Conservation (phyloP, 2,797 vertebrate genomes). For the Dallia pectoralis region DNA sequence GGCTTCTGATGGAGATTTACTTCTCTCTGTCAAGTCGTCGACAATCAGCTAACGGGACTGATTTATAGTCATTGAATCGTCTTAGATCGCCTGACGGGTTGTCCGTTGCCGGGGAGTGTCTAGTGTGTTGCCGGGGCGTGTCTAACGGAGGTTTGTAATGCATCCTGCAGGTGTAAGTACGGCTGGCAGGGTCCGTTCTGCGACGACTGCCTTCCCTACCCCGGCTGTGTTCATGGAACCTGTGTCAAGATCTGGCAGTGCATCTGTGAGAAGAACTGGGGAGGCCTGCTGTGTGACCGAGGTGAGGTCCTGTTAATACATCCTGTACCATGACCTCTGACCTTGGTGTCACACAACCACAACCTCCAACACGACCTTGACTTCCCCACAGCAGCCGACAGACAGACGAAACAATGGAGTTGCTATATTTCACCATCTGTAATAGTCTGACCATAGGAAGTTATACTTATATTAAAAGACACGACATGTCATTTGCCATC, state of each 20-base stretch:
- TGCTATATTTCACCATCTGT: not conserved
- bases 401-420: not conserved
- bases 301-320: slow-evolving; percentile 67
- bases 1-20: not conserved
- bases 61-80: not conserved
- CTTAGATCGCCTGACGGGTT: not conserved
- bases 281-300: slow-evolving; percentile 94
- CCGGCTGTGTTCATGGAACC: slow-evolving; percentile 92
- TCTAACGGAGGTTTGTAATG: slow-evolving; percentile 16
- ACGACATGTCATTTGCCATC: not conserved
- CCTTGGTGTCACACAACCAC: not conserved
- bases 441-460: not conserved
- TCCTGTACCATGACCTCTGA: not conserved
- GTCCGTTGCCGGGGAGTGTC: not conserved
- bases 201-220: slow-evolving; percentile 87
- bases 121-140: not conserved
- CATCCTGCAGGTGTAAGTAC: slow-evolving; percentile 85
- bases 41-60: not conserved
- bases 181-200: slow-evolving; percentile 94
- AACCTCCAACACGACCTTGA: no score
- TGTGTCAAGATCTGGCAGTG: slow-evolving; percentile 89
- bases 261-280: slow-evolving; percentile 97
- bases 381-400: not conserved
- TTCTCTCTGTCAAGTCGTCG: not conserved
- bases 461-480: not conserved